Evolutionary conservation across 2,888 invertebrate species (phyloP), one percentile per base, ranked within the genome.

Genomic region (Dinocampus coccinellae): DNA sequence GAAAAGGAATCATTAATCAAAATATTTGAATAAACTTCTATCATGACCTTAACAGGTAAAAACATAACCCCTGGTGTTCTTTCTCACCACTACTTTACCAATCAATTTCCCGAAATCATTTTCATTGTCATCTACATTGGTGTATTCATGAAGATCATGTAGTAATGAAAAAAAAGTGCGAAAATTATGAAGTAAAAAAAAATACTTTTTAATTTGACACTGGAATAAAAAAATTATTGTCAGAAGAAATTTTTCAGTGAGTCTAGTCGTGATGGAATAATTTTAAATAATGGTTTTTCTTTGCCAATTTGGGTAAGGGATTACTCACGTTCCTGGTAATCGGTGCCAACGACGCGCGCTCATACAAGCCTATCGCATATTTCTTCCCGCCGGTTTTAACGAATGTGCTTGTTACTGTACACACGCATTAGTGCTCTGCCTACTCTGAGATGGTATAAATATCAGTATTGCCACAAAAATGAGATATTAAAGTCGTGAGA

Each of bases 41-140:
- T 81, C 78, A 86, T 86, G 86, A 85, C 85, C 80, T 80, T 83
- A 81, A 81, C 85, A 84, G 86, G 86, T 86, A 83, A 83, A 29
- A 47, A 3, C 47, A 10, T n/a, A 39, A 66, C 55, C 34, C 55
- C 65, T 36, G 55, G 65, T 66, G 20, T 20, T 24, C 4, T 55
- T 34, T 11, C 24, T 57, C 24, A 16, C 20, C 16, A 6, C 11
- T 60, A n/a, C 9, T 13, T 42, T 24, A 20, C 10, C 10, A 22
- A 61, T n/a, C 9, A 7, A 4, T 7, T 3, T 3, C n/a, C 2
- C 47, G 39, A 39, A 20, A 36, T 11, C 61, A n/a, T 20, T n/a
- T 22, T 13, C 22, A 20, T 20, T 26, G 36, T 36, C 33, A 33
- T 60, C 9, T 6, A 22, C 3, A n/a, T n/a, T n/a, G n/a, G n/a